phyloP scores from a whole-genome alignment of 1,140 invertebrate species.

The Procambarus virginalis region DNA sequence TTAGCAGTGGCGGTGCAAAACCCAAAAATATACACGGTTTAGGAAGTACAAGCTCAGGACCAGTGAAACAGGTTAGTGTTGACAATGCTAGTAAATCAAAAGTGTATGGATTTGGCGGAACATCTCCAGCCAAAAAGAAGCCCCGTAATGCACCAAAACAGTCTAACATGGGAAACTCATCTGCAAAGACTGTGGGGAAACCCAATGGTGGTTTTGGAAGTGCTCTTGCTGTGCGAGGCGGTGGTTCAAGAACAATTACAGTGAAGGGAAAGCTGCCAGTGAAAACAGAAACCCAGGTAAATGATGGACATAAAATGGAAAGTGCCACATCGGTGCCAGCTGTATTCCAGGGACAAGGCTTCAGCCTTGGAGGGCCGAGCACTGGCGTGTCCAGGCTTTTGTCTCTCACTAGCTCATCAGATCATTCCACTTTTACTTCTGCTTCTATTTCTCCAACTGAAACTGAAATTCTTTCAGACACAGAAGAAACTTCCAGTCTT shows the following conservation, averaged over 20 bases:
- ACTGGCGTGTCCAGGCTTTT: slow-evolving; percentile 17
- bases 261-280: slow-evolving; percentile 27
- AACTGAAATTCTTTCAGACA: background rate
- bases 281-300: slow-evolving; percentile 1
- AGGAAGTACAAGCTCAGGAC: slow-evolving; percentile 11
- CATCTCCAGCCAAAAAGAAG: slow-evolving; percentile 24
- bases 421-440: background rate
- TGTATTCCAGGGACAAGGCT: slow-evolving; percentile 42
- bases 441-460: background rate
- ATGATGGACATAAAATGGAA: background rate
- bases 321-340: background rate
- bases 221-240: slow-evolving; percentile 28
- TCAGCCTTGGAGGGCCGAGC: slow-evolving; percentile 11
- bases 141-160: background rate
- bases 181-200: background rate
- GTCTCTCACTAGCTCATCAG: background rate
- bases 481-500: background rate
- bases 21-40: slow-evolving; percentile 22
- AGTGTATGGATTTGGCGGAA: slow-evolving; percentile 48
- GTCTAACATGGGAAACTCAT: background rate
- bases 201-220: slow-evolving; percentile 6
- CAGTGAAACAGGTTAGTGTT: slow-evolving; percentile 31
- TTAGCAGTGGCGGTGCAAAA: background rate
- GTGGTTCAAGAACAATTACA: slow-evolving; percentile 38
- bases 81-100: slow-evolving; percentile 42